These are phyloP conservation scores for Neocloeon triangulifer DNA, from an alignment of 1,140 invertebrate genomes.

Conservation along the genomic window DNA sequence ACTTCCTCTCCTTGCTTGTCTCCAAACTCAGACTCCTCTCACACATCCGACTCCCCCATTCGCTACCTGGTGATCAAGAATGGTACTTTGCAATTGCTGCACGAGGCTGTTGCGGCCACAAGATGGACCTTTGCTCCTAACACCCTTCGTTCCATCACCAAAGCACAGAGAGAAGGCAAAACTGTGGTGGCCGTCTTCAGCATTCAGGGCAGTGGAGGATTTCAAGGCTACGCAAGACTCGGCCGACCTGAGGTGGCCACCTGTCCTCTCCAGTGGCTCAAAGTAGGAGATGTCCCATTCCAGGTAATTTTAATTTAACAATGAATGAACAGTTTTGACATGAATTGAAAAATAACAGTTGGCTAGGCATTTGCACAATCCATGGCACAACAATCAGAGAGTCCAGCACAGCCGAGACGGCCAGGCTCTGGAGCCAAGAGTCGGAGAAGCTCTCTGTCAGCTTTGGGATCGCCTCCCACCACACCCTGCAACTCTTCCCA, in stretches of 20 bases:
- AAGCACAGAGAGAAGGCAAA: slow-evolving; percentile 23
- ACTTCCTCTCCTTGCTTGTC: too few relatives aligned
- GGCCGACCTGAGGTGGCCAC: slow-evolving; percentile 11
- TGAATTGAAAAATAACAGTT: neutral
- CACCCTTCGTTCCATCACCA: too few relatives aligned
- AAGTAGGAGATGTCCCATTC: slow-evolving; percentile 23
- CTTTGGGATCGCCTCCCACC: slow-evolving; percentile 16
- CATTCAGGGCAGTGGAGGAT: slow-evolving; percentile 25
- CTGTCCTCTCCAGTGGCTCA: slow-evolving; percentile 22
- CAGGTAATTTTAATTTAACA: slow-evolving; percentile 13
- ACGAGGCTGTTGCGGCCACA: slow-evolving; percentile 17
- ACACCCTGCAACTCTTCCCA: too few relatives aligned
- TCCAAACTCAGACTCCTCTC: too few relatives aligned
- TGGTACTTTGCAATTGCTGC: too few relatives aligned
- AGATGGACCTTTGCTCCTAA: slow-evolving; percentile 22
- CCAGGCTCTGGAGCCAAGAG: slow-evolving; percentile 22
- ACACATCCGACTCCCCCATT: too few relatives aligned
- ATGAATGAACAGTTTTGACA: too few relatives aligned
- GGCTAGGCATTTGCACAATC: slow-evolving; percentile 21
- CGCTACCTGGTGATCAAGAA: too few relatives aligned
- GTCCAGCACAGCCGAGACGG: slow-evolving; percentile 26
- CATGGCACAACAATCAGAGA: slow-evolving; percentile 25
- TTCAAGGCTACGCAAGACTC: slow-evolving; percentile 26
- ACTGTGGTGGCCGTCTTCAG: slow-evolving; percentile 25
- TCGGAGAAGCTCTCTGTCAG: slow-evolving; percentile 20